phyloP scores from a whole-genome alignment of 1,140 invertebrate species.

The Leptopilina boulardi region DNA sequence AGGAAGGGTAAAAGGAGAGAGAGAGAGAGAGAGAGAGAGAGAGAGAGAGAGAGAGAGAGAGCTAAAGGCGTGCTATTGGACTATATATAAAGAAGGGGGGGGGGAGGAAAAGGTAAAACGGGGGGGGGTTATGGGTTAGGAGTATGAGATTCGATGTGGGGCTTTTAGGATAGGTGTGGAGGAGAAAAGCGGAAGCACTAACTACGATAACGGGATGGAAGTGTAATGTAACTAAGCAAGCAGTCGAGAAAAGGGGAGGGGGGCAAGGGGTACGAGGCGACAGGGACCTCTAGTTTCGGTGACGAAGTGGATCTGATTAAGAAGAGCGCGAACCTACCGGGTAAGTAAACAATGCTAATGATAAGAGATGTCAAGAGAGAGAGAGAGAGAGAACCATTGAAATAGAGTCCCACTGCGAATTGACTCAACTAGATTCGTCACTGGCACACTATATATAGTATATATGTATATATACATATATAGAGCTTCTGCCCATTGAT shows the following conservation, averaged over 20 bases:
- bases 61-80: too few species aligned
- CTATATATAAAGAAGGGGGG: not conserved
- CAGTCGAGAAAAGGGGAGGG: too few species aligned
- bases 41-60: too few species aligned
- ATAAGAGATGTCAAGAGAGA: constrained; percentile 44
- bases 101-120: not conserved
- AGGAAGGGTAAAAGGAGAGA: too few species aligned
- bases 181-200: constrained; percentile 8
- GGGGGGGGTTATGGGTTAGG: not conserved
- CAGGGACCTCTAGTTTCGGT: constrained; percentile 48
- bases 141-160: not conserved
- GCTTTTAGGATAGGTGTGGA: not conserved
- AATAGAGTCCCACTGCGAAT: not conserved
- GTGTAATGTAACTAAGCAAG: constrained; percentile 19
- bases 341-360: constrained; percentile 62
- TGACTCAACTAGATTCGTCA: constrained; percentile 37
- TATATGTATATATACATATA: not conserved
- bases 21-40: too few species aligned
- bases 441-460: constrained; percentile 32
- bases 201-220: constrained; percentile 25
- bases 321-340: constrained; percentile 40
- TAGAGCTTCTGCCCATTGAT: not conserved
- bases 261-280: constrained; percentile 21
- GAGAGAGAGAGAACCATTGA: not conserved
- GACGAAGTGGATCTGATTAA: constrained; percentile 62